Evolutionary conservation across 2,797 vertebrate species (phyloP), one percentile per base, ranked within the genome.

Genomic region (Pipistrellus pygmaeus): DNA sequence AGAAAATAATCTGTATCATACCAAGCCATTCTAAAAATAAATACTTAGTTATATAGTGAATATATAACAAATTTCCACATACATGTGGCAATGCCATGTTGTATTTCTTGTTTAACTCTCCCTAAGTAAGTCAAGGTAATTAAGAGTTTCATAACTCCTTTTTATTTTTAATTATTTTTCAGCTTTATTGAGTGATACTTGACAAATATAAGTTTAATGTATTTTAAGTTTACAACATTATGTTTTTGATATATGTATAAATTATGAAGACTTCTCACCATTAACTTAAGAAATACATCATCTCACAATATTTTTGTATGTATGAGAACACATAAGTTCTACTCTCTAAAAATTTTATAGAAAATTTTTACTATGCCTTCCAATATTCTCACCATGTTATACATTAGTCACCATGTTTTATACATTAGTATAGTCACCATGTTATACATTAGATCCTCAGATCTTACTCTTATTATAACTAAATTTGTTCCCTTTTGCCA

Each of bases 1-100:
- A 44, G n/a, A 95, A 95, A 83, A 62, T 68, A 68, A 82, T 57
- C 55, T 46, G 20, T 87, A 84, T 71, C 77, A 88, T 55, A 14
- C 30, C 13, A 71, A 78, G 46, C 44, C 25, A 85, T 72, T 27
- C 20, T 84, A 20, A 38, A 93, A 85, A 66, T 64, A 72, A 78
- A 21, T 82, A 62, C 13, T 81, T 87, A 68, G 5, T 62, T 21
- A 38, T 14, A 57, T 23, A 30, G 12, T 12, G 10, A n/a, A 32
- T 87, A 17, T 41, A 73, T 68, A 66, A 41, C 6, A 66, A 91
- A 78, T 13, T 1, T 41, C 46, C 66, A 48, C 38, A 13, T 41
- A 46, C 5, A 17, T 30, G 1, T 80, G 27, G 41, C 85, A 92
- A 92, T 30, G 38, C 15, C 44, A 73, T 4, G 12, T 20, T 71